These are phyloP conservation scores for Lepidonotus clava DNA, from an alignment of 2,888 invertebrate species.

Conservation along the genomic window DNA sequence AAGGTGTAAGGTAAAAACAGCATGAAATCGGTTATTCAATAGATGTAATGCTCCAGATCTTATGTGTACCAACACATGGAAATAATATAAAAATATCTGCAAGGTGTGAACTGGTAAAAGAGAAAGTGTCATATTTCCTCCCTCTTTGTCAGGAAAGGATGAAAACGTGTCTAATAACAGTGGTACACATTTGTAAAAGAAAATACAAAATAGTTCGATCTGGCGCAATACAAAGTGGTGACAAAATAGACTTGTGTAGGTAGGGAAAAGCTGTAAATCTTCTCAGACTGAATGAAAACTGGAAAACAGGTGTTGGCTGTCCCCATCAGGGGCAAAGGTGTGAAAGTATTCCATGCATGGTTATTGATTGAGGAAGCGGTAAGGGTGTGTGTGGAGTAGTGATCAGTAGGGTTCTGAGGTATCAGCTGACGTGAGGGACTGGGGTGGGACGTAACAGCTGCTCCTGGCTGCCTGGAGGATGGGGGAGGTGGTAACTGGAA, in stretches of 20 bases:
- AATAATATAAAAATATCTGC: not conserved
- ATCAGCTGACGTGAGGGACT: not conserved
- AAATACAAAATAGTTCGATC: not conserved
- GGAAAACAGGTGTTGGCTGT: not conserved
- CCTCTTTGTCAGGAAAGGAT: not conserved
- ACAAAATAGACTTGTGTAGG: not conserved
- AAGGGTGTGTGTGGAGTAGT: not conserved
- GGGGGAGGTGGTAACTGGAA: not conserved
- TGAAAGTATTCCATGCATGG: not conserved
- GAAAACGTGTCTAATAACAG: not conserved
- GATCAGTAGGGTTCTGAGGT: not conserved
- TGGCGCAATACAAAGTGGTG: conserved; percentile 13
- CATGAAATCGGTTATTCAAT: not conserved
- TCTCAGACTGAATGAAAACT: not conserved
- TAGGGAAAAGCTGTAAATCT: not conserved
- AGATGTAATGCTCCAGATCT: not conserved
- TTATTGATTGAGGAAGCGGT: not conserved
- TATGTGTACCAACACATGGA: not conserved
- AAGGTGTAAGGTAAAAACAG: conserved; percentile 6
- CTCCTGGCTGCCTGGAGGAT: no score
- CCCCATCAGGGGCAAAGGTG: no score
- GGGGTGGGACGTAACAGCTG: not conserved
- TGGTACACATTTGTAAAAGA: not conserved
- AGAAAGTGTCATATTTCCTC: no score
- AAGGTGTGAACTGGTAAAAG: no score